A percentile compares a stretch with the other conserved stretches of the same genome.
These are phyloP conservation scores for Ciconia maguari DNA, from an alignment of 2,113 vertebrate species.

Conservation along the genomic window DNA sequence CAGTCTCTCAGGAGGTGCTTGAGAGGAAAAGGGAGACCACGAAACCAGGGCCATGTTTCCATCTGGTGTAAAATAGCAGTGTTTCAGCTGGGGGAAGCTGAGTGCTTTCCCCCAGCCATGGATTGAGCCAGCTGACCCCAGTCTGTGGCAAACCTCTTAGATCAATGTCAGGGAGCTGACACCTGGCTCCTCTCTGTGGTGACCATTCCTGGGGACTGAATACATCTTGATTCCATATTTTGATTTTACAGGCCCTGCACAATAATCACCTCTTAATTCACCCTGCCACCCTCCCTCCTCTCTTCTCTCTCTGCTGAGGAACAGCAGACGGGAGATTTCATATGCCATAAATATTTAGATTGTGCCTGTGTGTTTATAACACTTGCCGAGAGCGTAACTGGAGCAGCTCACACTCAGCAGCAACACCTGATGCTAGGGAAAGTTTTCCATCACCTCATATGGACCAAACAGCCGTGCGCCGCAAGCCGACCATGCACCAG, in stretches of 20 bases:
- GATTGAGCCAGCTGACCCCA: neutral
- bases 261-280: conserved; percentile 33
- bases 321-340: conserved; percentile 69
- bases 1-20: neutral
- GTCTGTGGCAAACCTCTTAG: neutral
- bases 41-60: neutral
- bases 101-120: neutral
- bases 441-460: conserved; percentile 67
- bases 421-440: conserved; percentile 62
- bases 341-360: conserved; percentile 73
- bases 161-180: neutral
- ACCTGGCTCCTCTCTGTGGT: neutral
- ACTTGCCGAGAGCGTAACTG: conserved; percentile 57
- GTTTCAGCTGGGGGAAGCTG: neutral
- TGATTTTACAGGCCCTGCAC: neutral
- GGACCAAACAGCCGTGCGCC: neutral
- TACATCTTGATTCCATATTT: neutral
- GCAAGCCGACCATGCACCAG: neutral
- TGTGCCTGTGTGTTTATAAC: conserved; percentile 74
- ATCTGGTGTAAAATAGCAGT: neutral
- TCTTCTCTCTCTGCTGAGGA: neutral
- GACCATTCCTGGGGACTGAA: neutral
- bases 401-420: conserved; percentile 45
- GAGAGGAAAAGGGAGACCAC: neutral
- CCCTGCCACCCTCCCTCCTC: neutral